Base-by-base conservation (phyloP, 2,113 vertebrate genomes). In the Morone saxatilis region DNA sequence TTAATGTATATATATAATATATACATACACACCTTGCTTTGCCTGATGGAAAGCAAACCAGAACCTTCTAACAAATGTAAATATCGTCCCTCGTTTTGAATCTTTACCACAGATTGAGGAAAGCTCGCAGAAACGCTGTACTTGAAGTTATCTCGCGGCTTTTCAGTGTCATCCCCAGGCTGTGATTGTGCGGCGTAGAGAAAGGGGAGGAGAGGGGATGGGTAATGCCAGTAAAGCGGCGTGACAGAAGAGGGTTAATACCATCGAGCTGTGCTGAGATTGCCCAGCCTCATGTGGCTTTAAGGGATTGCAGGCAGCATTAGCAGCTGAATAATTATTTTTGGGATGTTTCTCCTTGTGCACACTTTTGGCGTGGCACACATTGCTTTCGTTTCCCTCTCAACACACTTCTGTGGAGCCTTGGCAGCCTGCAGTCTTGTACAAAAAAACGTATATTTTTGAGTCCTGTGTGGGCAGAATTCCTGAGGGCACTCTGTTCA, bases 261-360 rank as follows among this genome's bases (percentile, higher is more conserved):
- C 73, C 87, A 85, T 53, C 8, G 76, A 86, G 85, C 85, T 76
- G 76, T 71, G 83, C 85, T 78, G 36, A 79, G 80, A 86, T 83
- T 68, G 82, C 78, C 83, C 71, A 66, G 89, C 74, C 71, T 79
- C 25, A 22, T 71, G 78, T 84, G 82, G 87, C 91, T 89, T 93
- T 86, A 87, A 91, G 80, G 87, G 87, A 88, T 81, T 83, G 80
- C 88, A 83, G 82, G 48, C 90, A 79, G 84, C 90, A 88, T 93
- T 92, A 91, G 86, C 79, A 90, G 74, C 85, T 63, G 76, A 92
- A 91, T 90, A 77, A 92, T 94, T 87, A 91, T 93, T 92, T 90
- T 86, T 90, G 83, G 82, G 86, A 78, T 85, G 80, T 90, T 86
- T 67, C 82, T 80, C 50, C 81, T 63, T 47, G 80, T 87, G 62